Percentiles rank a stretch among this genome's conserved stretches.
phyloP scores from a whole-genome alignment of 2,797 vertebrate genomes.

The Siniperca undulata region DNA sequence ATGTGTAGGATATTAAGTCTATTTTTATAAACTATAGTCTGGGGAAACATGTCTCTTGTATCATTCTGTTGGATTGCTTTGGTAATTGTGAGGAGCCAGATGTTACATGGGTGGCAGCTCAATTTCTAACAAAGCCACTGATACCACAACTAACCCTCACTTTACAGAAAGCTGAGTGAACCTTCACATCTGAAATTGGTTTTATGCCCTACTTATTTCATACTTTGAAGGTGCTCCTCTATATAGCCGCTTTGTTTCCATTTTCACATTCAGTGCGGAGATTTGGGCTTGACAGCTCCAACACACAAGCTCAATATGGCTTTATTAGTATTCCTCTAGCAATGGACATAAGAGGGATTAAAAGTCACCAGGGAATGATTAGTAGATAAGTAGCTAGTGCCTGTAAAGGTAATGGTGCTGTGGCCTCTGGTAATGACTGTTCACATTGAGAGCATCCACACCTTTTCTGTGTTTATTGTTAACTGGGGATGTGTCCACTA shows the following conservation, averaged over 20 bases:
- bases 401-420: conserved; percentile 14
- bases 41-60: conserved; percentile 31
- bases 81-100: background rate
- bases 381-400: conserved; percentile 4
- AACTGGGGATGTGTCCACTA: background rate
- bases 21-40: conserved; percentile 25
- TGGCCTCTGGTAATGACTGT: conserved; percentile 33
- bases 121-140: background rate
- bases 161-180: background rate
- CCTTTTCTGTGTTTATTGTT: conserved; percentile 2
- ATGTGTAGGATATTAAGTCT: conserved; percentile 28
- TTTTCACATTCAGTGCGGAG: background rate
- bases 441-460: background rate
- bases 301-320: background rate
- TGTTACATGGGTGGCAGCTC: background rate
- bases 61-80: conserved; percentile 1
- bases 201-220: background rate
- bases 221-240: background rate
- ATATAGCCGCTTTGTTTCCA: background rate
- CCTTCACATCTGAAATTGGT: background rate
- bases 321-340: conserved; percentile 34
- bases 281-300: background rate
- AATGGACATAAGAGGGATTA: conserved; percentile 23
- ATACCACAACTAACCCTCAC: background rate
- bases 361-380: conserved; percentile 31